Evolutionary conservation across 2,113 vertebrate species (phyloP).

Genomic region (Dicerorhinus sumatrensis): DNA sequence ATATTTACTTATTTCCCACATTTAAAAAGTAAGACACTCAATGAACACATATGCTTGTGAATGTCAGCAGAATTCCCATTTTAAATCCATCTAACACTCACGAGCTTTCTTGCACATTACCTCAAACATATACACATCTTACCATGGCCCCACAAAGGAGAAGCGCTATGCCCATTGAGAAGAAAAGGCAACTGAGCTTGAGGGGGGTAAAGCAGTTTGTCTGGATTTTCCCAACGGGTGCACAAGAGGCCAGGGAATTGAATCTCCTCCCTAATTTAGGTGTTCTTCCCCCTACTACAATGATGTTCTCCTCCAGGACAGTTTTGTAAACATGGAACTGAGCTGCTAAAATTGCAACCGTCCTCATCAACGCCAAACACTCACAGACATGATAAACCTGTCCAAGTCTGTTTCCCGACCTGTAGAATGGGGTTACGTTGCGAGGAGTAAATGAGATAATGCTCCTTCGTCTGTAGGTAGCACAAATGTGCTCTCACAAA

Average conservation of each 20-base stretch:
- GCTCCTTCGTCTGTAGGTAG: background rate
- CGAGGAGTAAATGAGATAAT: background rate
- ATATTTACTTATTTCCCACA: background rate
- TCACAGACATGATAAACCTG: background rate
- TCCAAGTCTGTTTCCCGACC: background rate
- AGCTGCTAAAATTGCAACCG: background rate
- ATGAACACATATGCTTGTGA: background rate
- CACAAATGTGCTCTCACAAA: background rate
- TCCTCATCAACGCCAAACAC: background rate
- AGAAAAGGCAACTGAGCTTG: background rate
- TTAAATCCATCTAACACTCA: background rate
- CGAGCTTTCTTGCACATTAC: background rate
- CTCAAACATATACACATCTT: background rate
- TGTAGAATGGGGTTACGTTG: background rate
- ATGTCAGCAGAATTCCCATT: background rate
- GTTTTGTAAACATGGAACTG: background rate
- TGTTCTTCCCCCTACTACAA: background rate
- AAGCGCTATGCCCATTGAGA: fast-evolving
- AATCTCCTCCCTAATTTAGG: background rate
- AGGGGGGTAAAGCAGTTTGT: background rate
- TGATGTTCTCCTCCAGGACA: background rate
- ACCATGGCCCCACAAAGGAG: background rate
- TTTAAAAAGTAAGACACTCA: background rate
- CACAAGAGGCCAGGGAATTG: background rate
- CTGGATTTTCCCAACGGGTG: background rate